Evolutionary conservation across 1,140 invertebrate species (phyloP).

Genomic region (Sycobia sp.): DNA sequence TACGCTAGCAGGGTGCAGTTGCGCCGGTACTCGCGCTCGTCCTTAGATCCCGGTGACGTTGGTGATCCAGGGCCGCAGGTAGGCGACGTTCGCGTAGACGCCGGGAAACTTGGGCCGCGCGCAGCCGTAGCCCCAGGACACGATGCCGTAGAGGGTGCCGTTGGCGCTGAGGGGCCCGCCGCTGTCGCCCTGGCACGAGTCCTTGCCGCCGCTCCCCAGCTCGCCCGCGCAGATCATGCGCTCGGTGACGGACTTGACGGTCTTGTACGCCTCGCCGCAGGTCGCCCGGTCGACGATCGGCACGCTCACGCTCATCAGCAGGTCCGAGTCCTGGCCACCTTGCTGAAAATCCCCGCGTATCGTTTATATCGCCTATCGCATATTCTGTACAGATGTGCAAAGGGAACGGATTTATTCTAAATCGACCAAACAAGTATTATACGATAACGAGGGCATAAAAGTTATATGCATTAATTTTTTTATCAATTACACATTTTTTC

Average conservation of each 20-base stretch:
- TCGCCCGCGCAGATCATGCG: constrained; percentile 59
- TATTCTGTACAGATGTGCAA: no score
- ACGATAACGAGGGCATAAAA: no score
- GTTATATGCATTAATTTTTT: no score
- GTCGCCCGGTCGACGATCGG: constrained; percentile 43
- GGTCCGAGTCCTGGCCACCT: constrained; percentile 38
- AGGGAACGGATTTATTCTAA: no score
- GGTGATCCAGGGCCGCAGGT: constrained; percentile 50
- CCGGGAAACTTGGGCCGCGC: constrained; percentile 60
- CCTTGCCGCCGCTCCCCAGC: constrained; percentile 31
- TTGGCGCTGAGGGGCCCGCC: constrained; percentile 45
- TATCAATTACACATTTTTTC: no score
- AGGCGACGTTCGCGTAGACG: constrained; percentile 62
- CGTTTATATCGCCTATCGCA: neutral
- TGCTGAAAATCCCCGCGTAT: constrained; percentile 36
- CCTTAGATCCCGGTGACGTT: constrained; percentile 37
- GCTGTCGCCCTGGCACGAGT: constrained; percentile 45
- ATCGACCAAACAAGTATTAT: no score
- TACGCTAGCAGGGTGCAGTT: no score
- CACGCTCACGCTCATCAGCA: constrained; percentile 42
- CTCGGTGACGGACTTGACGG: constrained; percentile 34
- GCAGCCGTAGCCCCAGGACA: constrained; percentile 63
- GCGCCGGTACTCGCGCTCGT: no score
- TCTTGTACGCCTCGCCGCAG: constrained; percentile 41
- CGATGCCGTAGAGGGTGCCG: constrained; percentile 54